Percentiles rank a stretch among this genome's conserved stretches.
phyloP scores from a whole-genome alignment of 2,797 vertebrate genomes.

The Rachycentron canadum region DNA sequence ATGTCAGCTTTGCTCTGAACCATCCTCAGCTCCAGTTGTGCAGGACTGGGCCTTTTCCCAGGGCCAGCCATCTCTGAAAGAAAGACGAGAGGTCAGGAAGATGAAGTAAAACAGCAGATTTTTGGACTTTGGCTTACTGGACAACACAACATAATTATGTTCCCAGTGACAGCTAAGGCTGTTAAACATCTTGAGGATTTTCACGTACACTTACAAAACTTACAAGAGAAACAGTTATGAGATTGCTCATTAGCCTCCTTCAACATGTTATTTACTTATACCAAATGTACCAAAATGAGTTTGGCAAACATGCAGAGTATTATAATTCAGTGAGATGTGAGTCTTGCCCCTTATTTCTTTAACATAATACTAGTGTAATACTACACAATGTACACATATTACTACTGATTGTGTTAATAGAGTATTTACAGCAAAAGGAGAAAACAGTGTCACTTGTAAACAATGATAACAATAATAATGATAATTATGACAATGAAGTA shows the following conservation, averaged over 20 bases:
- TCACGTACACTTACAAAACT: neutral
- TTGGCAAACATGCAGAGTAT: neutral
- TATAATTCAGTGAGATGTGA: neutral
- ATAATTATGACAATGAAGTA: neutral
- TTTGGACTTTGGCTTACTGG: neutral
- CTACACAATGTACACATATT: neutral
- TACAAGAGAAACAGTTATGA: neutral
- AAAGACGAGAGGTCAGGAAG: slow-evolving; percentile 10
- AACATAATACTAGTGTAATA: neutral
- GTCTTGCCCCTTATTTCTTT: neutral
- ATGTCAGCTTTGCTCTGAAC: slow-evolving; percentile 98
- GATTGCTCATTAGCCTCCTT: neutral
- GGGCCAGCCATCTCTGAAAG: slow-evolving; percentile 89
- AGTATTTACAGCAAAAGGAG: slow-evolving; percentile 5
- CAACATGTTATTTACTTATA: neutral
- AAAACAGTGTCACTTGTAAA: slow-evolving; percentile 4
- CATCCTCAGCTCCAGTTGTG: slow-evolving; percentile 96
- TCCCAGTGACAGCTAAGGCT: neutral
- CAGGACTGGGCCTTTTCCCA: slow-evolving; percentile 89
- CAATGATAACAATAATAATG: neutral
- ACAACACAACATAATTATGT: neutral
- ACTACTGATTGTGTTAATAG: neutral
- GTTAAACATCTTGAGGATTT: neutral
- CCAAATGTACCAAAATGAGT: neutral
- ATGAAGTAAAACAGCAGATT: neutral